phyloP scores from a whole-genome alignment of 2,113 vertebrate genomes.

The Uropsilus gracilis region DNA sequence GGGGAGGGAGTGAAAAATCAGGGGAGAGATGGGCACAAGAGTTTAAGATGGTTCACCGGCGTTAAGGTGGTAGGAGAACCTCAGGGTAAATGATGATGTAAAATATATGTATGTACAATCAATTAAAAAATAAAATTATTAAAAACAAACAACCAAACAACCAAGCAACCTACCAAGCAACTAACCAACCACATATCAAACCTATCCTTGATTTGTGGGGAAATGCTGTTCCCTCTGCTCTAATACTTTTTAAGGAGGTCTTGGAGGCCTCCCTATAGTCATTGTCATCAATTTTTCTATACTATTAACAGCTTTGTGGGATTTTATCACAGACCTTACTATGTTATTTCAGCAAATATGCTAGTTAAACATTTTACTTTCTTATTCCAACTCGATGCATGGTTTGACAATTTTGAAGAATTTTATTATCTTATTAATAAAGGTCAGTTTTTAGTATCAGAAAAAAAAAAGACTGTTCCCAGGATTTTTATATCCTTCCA shows the following conservation, averaged over 20 bases:
- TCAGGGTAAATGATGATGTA: no score
- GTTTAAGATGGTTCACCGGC: no score
- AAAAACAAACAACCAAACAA: neutral
- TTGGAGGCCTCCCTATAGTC: neutral
- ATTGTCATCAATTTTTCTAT: neutral
- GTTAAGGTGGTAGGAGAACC: no score
- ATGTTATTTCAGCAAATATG: neutral
- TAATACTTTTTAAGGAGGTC: neutral
- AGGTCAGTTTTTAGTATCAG: slow-evolving; percentile 5
- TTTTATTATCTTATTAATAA: slow-evolving; percentile 37
- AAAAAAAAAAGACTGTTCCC: no score
- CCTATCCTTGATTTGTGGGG: neutral
- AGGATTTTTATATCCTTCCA: no score
- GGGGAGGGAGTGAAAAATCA: no score
- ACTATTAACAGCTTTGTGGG: neutral
- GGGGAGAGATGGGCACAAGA: no score
- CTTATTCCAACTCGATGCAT: neutral
- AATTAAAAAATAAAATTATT: no score
- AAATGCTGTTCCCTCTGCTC: neutral
- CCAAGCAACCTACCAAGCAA: no score
- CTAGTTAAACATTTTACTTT: slow-evolving; percentile 47
- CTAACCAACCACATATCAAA: neutral
- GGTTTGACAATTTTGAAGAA: slow-evolving; percentile 22
- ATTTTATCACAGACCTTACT: neutral
- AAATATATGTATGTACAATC: no score